Base-by-base conservation (phyloP, 2,888 invertebrate genomes). In the Folsomia candida region DNA sequence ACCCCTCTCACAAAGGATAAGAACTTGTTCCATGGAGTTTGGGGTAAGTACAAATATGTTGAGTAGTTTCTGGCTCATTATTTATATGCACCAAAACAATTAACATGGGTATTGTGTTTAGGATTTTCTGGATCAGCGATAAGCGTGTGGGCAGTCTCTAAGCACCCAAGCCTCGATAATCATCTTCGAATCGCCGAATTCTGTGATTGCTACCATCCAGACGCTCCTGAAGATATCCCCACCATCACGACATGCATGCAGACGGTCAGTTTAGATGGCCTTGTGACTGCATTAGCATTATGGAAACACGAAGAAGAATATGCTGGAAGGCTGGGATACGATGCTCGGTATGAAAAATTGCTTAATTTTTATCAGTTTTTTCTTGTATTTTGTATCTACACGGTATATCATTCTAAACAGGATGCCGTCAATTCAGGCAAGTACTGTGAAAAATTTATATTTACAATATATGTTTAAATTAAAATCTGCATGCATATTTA, bases 111-210 rank as follows among this genome's bases (percentile, higher is more conserved):
- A n/a, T n/a, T n/a, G 14, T 37, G 73, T 11, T 69, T 74, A 25
- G 74, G 72, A 2, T 59, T 76, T 18, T 74, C 74, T 24, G 77
- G 77, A 68, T 70, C 70, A 27, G 69, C 77, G 18, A 57, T 77
- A 6, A 69, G 71, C 37, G 68, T 57, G n/a, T 70, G 73, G 70
- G 75, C 72, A 47, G 74, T 73, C 2, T 67, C 71, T 22, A 70
- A 54, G 4, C 71, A 77, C 59, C 77, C 77, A 1, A 58, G 73
- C 20, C n/a, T 28, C 4, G 64, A 71, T n/a, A 71, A 77, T 26
- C 75, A 77, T 60, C 59, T 75, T 14, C 25, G 37, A 51, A 67
- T 74, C 6, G 60, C 75, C 1, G 3, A 67, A 25, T 62, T 64
- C 47, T 71, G 72, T 24, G 65, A 66, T 0, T 77, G 75, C 22